phyloP scores from a whole-genome alignment of 1,140 invertebrate genomes.

The Conopomorpha cramerella region DNA sequence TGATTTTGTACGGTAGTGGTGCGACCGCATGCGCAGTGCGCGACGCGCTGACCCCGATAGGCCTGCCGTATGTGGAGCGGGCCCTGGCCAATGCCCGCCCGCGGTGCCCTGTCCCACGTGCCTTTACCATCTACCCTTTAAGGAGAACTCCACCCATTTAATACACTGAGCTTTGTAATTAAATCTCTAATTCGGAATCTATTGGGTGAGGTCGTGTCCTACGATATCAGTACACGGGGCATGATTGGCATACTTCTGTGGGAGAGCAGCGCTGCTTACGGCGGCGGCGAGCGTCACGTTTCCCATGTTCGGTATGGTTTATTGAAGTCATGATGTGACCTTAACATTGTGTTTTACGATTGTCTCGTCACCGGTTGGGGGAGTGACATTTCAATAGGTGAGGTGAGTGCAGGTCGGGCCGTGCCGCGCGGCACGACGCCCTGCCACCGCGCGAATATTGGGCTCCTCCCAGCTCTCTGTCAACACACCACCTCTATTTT shows the following conservation, averaged over 20 bases:
- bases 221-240: slow-evolving; percentile 21
- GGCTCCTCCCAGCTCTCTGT: slow-evolving; percentile 5
- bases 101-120: slow-evolving; percentile 16
- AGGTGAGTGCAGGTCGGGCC: slow-evolving; percentile 45
- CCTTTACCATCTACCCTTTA: slow-evolving; percentile 11
- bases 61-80: slow-evolving; percentile 28
- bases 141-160: slow-evolving; percentile 2
- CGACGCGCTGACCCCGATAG: slow-evolving; percentile 18
- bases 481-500: slow-evolving; percentile 7
- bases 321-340: slow-evolving; percentile 59
- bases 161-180: no score
- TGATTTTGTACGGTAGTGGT: slow-evolving; percentile 2
- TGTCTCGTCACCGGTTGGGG: slow-evolving; percentile 48
- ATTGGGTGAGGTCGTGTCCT: no score
- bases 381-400: slow-evolving; percentile 56
- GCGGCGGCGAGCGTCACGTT: slow-evolving; percentile 48
- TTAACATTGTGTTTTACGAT: slow-evolving; percentile 59
- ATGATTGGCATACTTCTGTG: slow-evolving; percentile 46
- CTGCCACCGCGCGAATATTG: slow-evolving; percentile 11
- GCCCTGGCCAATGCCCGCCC: slow-evolving; percentile 24
- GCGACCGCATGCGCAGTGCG: slow-evolving; percentile 5
- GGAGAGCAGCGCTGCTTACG: slow-evolving; percentile 23
- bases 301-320: slow-evolving; percentile 53
- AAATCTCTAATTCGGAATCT: no score
- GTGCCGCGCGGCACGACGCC: slow-evolving; percentile 40